These are phyloP conservation scores for Dromas ardeola DNA, from an alignment of 2,113 vertebrate genomes.

Conservation along the genomic window DNA sequence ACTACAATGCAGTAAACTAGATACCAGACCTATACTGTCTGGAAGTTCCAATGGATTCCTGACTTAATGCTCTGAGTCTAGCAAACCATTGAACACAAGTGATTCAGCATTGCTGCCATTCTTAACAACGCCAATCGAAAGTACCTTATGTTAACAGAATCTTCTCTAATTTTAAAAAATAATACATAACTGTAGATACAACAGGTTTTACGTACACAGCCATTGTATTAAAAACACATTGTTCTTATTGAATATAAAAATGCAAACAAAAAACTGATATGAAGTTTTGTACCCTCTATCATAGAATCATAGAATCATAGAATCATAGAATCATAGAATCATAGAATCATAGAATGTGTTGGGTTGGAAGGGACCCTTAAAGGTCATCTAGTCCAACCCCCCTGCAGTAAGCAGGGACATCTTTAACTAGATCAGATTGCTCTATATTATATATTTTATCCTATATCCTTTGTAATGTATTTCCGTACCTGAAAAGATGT, in stretches of 20 bases:
- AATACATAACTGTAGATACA: neutral
- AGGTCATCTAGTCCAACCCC: too few species aligned
- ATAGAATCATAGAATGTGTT: too few species aligned
- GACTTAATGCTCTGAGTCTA: neutral
- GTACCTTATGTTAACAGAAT: neutral
- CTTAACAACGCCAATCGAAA: neutral
- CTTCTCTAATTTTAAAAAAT: neutral
- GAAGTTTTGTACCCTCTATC: rapidly evolving
- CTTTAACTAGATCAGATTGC: too few species aligned
- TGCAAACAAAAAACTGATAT: neutral
- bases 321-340: too few species aligned
- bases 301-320: too few species aligned
- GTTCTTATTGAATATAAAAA: neutral
- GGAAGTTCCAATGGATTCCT: neutral
- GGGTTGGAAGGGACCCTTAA: too few species aligned
- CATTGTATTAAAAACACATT: neutral
- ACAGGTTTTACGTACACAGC: neutral
- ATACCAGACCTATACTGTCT: neutral
- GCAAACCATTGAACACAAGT: neutral
- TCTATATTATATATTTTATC: neutral
- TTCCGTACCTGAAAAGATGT: neutral
- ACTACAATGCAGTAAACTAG: neutral
- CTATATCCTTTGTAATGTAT: neutral
- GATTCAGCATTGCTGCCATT: neutral
- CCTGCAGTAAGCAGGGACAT: too few species aligned